Conservation (phyloP, 2,113 vertebrate genomes). For the Platichthys stellatus region DNA sequence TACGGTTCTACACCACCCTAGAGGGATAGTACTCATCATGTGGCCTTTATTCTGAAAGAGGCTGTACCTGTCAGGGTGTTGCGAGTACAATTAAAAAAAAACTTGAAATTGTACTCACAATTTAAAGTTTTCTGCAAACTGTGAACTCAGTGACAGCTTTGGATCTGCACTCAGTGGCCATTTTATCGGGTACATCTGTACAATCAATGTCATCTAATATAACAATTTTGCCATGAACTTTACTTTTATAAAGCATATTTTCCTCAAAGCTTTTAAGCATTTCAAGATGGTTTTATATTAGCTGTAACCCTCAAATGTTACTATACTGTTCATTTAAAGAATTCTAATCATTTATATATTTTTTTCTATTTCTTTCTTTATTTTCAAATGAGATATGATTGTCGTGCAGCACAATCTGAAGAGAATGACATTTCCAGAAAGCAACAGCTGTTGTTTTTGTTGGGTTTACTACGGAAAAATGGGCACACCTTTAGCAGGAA, state of each 20-base stretch:
- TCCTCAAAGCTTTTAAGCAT: not conserved
- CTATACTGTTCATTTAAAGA: no score
- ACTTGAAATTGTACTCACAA: not conserved
- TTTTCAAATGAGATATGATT: no score
- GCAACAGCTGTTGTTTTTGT: not conserved
- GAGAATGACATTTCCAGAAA: not conserved
- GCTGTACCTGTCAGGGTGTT: not conserved
- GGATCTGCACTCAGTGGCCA: not conserved
- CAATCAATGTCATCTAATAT: not conserved
- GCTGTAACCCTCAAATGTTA: no score
- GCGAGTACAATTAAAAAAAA: not conserved
- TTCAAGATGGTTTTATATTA: not conserved
- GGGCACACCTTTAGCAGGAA: conserved; percentile 40
- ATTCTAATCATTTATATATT: not conserved
- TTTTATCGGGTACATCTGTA: not conserved
- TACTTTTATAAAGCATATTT: not conserved
- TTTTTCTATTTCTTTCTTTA: not conserved
- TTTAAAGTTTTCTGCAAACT: no score
- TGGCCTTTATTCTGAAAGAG: not conserved
- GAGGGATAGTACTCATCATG: no score
- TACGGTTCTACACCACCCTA: no score
- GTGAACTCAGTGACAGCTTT: not conserved
- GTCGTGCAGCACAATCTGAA: no score
- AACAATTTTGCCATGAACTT: not conserved
- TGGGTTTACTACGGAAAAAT: not conserved